A percentile compares a stretch with the other conserved stretches of the same genome.
Evolutionary conservation across 2,113 vertebrate species (phyloP).

Genomic region (Centropristis striata): DNA sequence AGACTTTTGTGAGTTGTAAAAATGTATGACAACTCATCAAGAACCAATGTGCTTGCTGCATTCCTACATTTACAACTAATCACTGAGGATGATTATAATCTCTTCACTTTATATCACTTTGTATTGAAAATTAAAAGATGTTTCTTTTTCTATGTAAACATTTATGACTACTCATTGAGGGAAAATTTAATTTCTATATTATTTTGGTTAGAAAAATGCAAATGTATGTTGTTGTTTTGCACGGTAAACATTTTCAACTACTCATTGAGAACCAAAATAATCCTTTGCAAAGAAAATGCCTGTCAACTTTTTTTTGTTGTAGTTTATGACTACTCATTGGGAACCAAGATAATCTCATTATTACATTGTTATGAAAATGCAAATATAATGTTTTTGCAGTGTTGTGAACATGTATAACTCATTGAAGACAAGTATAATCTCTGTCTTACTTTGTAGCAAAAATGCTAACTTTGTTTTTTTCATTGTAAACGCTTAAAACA

Average conservation of each 20-base stretch:
- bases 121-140: no score
- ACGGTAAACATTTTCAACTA: background rate
- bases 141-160: no score
- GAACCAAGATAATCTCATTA: background rate
- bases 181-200: background rate
- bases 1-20: background rate
- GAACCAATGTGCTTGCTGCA: no score
- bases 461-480: no score
- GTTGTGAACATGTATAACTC: background rate
- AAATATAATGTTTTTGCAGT: background rate
- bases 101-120: no score
- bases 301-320: no score
- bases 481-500: background rate
- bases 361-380: background rate
- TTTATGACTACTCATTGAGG: background rate
- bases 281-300: background rate
- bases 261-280: background rate
- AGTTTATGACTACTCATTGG: background rate
- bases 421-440: background rate
- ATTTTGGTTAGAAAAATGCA: no score
- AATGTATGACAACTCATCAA: background rate
- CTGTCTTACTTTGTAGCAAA: background rate
- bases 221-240: background rate
- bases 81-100: no score
- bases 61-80: background rate